Evolutionary conservation across 2,797 vertebrate genomes (phyloP).

Genomic region (Cephalopachus bancanus): DNA sequence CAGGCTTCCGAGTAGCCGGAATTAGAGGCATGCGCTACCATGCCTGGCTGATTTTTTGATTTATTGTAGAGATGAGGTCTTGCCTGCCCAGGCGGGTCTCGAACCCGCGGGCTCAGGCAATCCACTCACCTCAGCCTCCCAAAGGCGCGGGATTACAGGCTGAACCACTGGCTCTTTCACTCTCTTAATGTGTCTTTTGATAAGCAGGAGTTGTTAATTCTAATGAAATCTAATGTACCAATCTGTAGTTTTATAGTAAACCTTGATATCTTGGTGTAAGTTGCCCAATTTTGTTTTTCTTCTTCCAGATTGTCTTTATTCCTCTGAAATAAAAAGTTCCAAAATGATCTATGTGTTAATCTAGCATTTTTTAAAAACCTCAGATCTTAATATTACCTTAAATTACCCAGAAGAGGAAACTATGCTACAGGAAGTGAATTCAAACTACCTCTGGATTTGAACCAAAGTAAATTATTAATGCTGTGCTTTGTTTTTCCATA

Average conservation of each 20-base stretch:
- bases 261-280: background rate
- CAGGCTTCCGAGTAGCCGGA: too few relatives aligned
- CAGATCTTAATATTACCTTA: constrained; percentile 10
- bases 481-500: constrained; percentile 23
- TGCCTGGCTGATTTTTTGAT: too few relatives aligned
- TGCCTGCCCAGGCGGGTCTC: too few relatives aligned
- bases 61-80: too few relatives aligned
- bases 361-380: constrained; percentile 32
- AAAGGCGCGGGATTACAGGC: too few relatives aligned
- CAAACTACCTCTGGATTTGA: background rate
- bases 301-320: background rate
- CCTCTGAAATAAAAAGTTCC: constrained; percentile 26
- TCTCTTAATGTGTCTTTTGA: background rate
- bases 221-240: constrained; percentile 25
- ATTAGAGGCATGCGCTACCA: too few relatives aligned
- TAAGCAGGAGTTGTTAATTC: background rate
- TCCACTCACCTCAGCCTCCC: too few relatives aligned
- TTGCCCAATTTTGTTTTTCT: background rate
- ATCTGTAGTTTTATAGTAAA: background rate
- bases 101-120: too few relatives aligned
- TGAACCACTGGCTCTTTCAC: background rate
- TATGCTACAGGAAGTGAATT: background rate
- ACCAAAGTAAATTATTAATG: background rate
- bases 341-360: background rate
- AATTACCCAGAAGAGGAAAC: constrained; percentile 4